Conservation (phyloP, 2,797 vertebrate genomes). For the Geotrypetes seraphini region DNA sequence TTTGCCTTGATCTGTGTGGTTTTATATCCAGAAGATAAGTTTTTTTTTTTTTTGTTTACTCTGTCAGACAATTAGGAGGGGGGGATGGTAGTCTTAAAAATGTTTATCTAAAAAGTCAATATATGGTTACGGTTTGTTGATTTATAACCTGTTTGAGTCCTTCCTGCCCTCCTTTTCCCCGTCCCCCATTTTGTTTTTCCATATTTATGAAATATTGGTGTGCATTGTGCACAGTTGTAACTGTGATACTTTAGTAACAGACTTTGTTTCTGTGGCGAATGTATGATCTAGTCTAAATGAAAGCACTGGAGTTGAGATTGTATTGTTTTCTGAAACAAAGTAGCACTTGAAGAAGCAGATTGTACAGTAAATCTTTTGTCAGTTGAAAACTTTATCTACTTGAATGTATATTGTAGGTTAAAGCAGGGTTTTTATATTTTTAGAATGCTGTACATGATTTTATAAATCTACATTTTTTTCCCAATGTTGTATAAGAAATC, state of each 20-base stretch:
- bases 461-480: slow-evolving; percentile 58
- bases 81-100: no score
- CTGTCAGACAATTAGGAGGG: no score
- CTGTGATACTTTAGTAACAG: slow-evolving; percentile 46
- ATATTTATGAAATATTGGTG: slow-evolving; percentile 23
- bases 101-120: slow-evolving; percentile 26
- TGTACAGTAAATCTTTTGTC: slow-evolving; percentile 39
- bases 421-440: slow-evolving; percentile 63
- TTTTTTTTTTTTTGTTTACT: no score
- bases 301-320: slow-evolving; percentile 31
- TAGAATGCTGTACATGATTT: slow-evolving; percentile 54
- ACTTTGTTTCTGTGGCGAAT: slow-evolving; percentile 45
- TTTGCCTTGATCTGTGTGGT: no score
- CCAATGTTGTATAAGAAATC: slow-evolving; percentile 50
- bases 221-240: slow-evolving; percentile 34
- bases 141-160: no score
- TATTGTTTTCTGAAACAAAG: slow-evolving; percentile 33
- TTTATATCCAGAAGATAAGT: no score
- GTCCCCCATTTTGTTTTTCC: no score
- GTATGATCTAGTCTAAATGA: slow-evolving; percentile 25
- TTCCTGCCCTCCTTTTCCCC: no score
- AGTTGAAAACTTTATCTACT: slow-evolving; percentile 46
- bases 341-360: slow-evolving; percentile 52
- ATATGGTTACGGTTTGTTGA: no score
- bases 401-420: slow-evolving; percentile 65